Conservation (phyloP, 2,113 vertebrate species). For the Lota lota region DNA sequence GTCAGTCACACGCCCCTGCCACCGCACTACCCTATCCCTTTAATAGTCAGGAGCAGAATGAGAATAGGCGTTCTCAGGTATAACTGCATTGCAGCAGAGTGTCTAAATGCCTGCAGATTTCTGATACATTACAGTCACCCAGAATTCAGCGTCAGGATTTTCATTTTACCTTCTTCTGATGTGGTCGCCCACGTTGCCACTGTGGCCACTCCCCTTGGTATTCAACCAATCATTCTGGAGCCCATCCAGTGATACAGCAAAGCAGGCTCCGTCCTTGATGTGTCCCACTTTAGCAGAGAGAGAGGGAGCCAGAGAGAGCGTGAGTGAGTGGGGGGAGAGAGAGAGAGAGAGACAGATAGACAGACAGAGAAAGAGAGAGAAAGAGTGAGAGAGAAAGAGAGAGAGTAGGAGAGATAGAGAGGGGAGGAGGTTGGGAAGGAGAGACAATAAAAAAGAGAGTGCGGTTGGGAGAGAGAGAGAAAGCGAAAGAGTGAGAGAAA, state of each 20-base stretch:
- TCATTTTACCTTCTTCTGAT: constrained; percentile 73
- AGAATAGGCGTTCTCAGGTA: no score
- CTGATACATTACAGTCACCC: background rate
- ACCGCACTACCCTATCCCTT: no score
- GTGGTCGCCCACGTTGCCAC: constrained; percentile 74
- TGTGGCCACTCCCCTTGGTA: constrained; percentile 75
- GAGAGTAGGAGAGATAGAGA: no score
- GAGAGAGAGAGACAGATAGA: no score
- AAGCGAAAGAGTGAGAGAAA: background rate
- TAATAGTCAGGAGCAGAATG: no score
- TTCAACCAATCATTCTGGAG: constrained; percentile 76
- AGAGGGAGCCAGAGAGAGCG: constrained; percentile 1
- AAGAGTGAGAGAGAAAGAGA: no score
- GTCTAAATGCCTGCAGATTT: background rate
- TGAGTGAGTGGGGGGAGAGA: no score
- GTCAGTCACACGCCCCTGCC: no score
- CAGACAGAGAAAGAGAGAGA: no score
- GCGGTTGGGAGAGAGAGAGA: constrained; percentile 10
- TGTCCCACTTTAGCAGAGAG: constrained; percentile 76
- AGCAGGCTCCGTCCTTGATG: constrained; percentile 71
- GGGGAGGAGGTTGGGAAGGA: constrained; percentile 3
- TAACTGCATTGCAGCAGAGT: background rate
- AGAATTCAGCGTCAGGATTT: no score
- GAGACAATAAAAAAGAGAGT: no score
- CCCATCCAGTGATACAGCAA: constrained; percentile 80